A percentile compares a stretch with the other conserved stretches of the same genome.
These are phyloP conservation scores for Lottia gigantea DNA, from an alignment of 2,888 invertebrate species.

Conservation along the genomic window DNA sequence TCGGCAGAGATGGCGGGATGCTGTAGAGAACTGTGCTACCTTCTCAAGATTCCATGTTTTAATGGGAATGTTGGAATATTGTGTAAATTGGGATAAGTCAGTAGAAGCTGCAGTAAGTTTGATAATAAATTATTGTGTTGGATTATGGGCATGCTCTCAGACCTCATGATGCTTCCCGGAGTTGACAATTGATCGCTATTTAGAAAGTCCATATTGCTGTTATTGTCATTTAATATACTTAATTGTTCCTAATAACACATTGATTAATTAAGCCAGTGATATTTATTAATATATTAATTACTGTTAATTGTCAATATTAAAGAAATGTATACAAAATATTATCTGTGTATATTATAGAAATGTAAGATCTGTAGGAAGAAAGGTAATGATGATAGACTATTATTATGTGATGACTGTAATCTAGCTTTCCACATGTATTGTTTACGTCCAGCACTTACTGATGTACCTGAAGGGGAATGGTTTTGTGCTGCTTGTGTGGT, in stretches of 20 bases:
- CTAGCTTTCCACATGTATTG: constrained; percentile 67
- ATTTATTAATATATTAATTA: no score
- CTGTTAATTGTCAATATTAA: no score
- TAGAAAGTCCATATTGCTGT: no score
- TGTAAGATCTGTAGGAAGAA: constrained; percentile 69
- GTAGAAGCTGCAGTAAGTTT: constrained; percentile 67
- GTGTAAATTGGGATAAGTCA: constrained; percentile 69
- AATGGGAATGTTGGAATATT: constrained; percentile 66
- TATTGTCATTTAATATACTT: no score
- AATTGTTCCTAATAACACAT: no score
- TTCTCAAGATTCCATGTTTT: constrained; percentile 67
- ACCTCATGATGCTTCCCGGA: no score
- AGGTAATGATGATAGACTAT: constrained; percentile 55
- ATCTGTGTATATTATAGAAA: constrained; percentile 57
- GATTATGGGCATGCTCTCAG: no score
- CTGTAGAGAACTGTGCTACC: constrained; percentile 59
- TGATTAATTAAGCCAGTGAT: no score
- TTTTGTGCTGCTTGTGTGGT: constrained; percentile 65
- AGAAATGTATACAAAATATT: neutral
- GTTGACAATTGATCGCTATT: no score
- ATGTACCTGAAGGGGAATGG: constrained; percentile 66
- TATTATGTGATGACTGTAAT: constrained; percentile 67
- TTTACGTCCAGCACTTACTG: constrained; percentile 58
- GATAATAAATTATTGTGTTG: no score
- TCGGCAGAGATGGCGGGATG: constrained; percentile 57